These are phyloP conservation scores for Notiomystis cincta DNA, from an alignment of 2,113 vertebrate species.

Conservation along the genomic window DNA sequence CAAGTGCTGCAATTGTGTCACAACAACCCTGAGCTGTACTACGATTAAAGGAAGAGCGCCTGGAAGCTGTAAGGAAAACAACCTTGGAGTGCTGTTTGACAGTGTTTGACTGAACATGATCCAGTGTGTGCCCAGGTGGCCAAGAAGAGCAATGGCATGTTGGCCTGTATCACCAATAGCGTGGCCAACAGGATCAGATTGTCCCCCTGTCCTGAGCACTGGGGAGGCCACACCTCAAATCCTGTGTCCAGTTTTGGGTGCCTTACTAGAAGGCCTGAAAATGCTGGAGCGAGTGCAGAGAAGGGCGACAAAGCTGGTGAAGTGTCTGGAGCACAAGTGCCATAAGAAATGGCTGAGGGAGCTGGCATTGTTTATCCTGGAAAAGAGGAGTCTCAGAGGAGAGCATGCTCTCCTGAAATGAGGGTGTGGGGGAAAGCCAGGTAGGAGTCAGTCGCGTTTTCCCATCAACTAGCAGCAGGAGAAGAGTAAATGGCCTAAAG, in stretches of 20 bases:
- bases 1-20: not conserved
- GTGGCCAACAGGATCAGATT: not conserved
- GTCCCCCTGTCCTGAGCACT: accelerated
- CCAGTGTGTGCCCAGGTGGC: not conserved
- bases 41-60: not conserved
- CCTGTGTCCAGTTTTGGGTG: not conserved
- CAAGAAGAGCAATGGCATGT: not conserved
- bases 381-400: not conserved
- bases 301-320: not conserved
- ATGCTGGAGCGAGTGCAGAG: accelerated
- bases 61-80: not conserved
- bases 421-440: not conserved
- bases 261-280: not conserved
- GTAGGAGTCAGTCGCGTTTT: not conserved
- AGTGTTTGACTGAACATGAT: not conserved
- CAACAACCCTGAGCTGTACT: accelerated
- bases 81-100: accelerated
- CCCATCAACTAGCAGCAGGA: not conserved
- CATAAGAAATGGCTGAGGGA: accelerated
- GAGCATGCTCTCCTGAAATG: not conserved
- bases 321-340: accelerated
- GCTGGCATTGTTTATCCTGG: not conserved
- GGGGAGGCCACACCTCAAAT: accelerated
- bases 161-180: not conserved
- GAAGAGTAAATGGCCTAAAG: not conserved